Percentiles rank a stretch among this genome's conserved stretches.
These are phyloP conservation scores for Drosophila virilis DNA, from an alignment of 1,140 invertebrate species.

Conservation along the genomic window DNA sequence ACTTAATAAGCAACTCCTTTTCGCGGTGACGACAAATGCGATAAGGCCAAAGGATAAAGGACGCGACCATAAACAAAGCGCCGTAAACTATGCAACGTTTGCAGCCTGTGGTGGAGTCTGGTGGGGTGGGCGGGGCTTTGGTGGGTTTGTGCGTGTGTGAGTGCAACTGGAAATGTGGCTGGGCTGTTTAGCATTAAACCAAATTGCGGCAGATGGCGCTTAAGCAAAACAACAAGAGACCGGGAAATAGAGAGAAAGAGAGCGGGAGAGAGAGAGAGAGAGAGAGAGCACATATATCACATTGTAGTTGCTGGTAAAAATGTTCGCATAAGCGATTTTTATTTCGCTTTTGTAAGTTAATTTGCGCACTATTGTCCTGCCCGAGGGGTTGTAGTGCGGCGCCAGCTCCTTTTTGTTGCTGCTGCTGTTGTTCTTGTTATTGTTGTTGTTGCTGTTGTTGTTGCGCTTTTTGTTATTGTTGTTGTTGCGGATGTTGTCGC, in stretches of 20 bases:
- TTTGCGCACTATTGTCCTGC: slow-evolving; percentile 76
- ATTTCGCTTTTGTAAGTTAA: slow-evolving; percentile 82
- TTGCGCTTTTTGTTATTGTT: too few relatives aligned
- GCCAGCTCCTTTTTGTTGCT: slow-evolving; percentile 13
- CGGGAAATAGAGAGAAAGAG: slow-evolving; percentile 4
- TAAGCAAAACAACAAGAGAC: slow-evolving; percentile 26
- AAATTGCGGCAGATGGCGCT: slow-evolving; percentile 58
- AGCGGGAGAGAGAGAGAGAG: not conserved
- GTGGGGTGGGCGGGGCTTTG: not conserved
- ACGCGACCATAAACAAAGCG: slow-evolving; percentile 44
- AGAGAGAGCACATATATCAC: slow-evolving; percentile 40
- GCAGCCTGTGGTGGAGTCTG: not conserved
- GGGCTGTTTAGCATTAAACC: slow-evolving; percentile 48
- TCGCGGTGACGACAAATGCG: slow-evolving; percentile 28
- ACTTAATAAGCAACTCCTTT: slow-evolving; percentile 74
- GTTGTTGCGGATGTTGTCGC: slow-evolving; percentile 13
- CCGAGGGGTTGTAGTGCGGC: slow-evolving; percentile 1
- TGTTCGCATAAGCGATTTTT: slow-evolving; percentile 76
- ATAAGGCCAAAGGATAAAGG: slow-evolving; percentile 29
- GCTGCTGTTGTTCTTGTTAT: not conserved
- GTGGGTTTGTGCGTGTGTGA: not conserved
- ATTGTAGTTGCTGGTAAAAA: slow-evolving; percentile 43
- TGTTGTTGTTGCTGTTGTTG: slow-evolving; percentile 10
- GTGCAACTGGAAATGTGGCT: slow-evolving; percentile 19
- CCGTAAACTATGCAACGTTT: slow-evolving; percentile 40